A percentile compares a stretch with the other conserved stretches of the same genome.
These are phyloP conservation scores for Drosophila sucinea DNA, from an alignment of 1,140 invertebrate species.

Conservation along the genomic window DNA sequence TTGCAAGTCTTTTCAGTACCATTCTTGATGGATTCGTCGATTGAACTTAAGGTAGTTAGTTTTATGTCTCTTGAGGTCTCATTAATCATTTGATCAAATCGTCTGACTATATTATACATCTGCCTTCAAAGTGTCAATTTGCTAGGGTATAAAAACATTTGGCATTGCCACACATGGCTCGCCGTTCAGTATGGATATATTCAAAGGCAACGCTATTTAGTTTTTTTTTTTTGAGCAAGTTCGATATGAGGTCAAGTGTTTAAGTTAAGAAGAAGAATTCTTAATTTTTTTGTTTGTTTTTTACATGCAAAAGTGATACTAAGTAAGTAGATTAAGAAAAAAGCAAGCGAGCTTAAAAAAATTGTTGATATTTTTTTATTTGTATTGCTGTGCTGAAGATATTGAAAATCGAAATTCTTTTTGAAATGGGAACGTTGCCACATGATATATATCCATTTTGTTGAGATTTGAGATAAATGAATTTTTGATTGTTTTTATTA, in stretches of 20 bases:
- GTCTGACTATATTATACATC: background rate
- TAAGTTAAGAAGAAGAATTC: constrained; percentile 40
- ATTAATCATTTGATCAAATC: background rate
- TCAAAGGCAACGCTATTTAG: constrained; percentile 66
- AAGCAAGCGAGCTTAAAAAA: constrained; percentile 63
- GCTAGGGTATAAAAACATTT: constrained; percentile 2
- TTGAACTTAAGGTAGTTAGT: no score
- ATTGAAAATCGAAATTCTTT: background rate
- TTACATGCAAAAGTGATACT: constrained; percentile 79
- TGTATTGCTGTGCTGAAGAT: constrained; percentile 61
- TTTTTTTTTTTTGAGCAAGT: constrained; percentile 23
- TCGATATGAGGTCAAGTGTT: constrained; percentile 65
- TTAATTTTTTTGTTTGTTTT: constrained; percentile 33
- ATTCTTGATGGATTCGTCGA: no score
- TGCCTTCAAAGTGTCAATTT: background rate
- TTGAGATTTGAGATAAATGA: constrained; percentile 44
- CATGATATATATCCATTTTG: constrained; percentile 69
- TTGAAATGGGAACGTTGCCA: constrained; percentile 72
- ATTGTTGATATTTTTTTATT: constrained; percentile 11
- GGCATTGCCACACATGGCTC: background rate
- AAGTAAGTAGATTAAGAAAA: constrained; percentile 33
- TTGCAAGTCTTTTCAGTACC: no score
- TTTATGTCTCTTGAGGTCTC: no score
- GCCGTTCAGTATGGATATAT: constrained; percentile 66
- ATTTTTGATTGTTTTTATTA: constrained; percentile 1